Evolutionary conservation across 2,888 invertebrate species (phyloP).

Genomic region (Salpingus planirostris): DNA sequence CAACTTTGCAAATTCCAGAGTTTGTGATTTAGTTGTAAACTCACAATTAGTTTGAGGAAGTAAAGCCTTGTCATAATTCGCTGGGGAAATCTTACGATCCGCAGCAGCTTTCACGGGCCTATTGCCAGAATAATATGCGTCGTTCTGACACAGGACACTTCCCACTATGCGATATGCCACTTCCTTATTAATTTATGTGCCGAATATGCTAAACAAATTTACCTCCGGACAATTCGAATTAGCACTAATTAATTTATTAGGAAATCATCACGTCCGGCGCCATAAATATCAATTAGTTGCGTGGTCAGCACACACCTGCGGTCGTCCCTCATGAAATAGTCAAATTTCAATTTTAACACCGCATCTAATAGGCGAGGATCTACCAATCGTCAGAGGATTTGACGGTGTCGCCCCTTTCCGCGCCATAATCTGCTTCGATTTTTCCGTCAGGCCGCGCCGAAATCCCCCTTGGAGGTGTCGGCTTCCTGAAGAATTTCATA

Average conservation of each 20-base stretch:
- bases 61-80: conserved; percentile 30
- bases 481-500: conserved; percentile 1
- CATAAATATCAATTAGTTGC: not conserved
- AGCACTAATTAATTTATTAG: conserved; percentile 3
- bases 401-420: too few species aligned
- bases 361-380: not conserved
- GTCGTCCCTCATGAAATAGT: too few species aligned
- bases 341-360: too few species aligned
- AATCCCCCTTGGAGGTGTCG: too few species aligned
- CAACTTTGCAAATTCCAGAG: conserved; percentile 24
- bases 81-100: conserved; percentile 34
- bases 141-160: conserved; percentile 25
- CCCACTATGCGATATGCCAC: conserved; percentile 21
- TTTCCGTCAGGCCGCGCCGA: too few species aligned
- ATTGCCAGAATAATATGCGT: conserved; percentile 26
- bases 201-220: conserved; percentile 6
- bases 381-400: too few species aligned
- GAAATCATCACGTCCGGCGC: not conserved
- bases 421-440: too few species aligned
- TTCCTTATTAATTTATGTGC: conserved; percentile 21
- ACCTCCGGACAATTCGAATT: conserved; percentile 3
- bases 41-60: conserved; percentile 33
- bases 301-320: too few species aligned
- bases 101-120: conserved; percentile 23
- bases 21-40: conserved; percentile 29